Conservation (phyloP, 2,888 invertebrate genomes). For the Neelides folsomi region DNA sequence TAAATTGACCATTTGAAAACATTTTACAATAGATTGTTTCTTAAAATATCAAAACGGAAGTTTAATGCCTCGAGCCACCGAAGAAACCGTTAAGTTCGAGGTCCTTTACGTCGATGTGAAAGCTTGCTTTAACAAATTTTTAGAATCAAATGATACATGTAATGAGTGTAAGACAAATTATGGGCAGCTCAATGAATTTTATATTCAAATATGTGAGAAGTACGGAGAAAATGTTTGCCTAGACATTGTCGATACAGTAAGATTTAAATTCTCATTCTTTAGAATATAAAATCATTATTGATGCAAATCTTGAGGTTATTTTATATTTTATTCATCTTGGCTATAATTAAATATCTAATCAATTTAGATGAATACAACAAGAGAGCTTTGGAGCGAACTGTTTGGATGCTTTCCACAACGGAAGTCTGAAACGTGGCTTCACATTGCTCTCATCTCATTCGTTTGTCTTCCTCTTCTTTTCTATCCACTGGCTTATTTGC, state of each 20-base stretch:
- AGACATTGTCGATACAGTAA: conserved; percentile 54
- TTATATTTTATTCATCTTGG: too few relatives aligned
- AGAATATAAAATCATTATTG: conserved; percentile 7
- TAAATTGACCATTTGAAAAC: conserved; percentile 1
- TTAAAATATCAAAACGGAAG: conserved; percentile 38
- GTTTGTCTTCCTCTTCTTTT: conserved; percentile 45
- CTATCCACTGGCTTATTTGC: conserved; percentile 41
- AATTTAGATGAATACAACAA: conserved; percentile 50
- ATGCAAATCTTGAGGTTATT: too few relatives aligned
- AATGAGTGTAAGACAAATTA: conserved; percentile 46
- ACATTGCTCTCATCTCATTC: conserved; percentile 44
- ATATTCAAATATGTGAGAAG: conserved; percentile 45
- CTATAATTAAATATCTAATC: too few relatives aligned
- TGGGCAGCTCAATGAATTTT: conserved; percentile 45
- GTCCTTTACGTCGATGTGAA: conserved; percentile 20
- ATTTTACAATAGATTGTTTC: conserved; percentile 45
- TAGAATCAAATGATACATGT: conserved; percentile 38
- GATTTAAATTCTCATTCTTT: conserved; percentile 33
- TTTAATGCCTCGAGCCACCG: conserved; percentile 40
- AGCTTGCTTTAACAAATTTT: conserved; percentile 27
- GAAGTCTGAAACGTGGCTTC: conserved; percentile 47
- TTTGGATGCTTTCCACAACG: conserved; percentile 45
- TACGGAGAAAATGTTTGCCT: conserved; percentile 51
- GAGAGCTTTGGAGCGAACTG: conserved; percentile 48
- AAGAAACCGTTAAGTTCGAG: conserved; percentile 42